Conservation (phyloP, 2,888 invertebrate genomes). For the Tetropium fuscum region DNA sequence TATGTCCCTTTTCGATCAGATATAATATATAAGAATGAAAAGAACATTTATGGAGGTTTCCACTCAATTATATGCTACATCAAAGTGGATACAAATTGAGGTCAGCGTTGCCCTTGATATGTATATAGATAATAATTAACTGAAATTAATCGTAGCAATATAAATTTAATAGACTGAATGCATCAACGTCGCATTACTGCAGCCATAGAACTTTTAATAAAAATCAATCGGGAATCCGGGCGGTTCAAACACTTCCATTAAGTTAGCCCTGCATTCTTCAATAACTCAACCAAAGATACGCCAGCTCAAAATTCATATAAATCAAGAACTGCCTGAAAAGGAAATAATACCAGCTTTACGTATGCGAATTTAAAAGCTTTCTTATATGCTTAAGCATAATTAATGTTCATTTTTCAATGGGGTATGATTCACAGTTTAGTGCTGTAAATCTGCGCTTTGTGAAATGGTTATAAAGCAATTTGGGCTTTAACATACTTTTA, state of each 20-base stretch:
- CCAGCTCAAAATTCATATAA: constrained; percentile 28
- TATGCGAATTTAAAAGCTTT: constrained; percentile 30
- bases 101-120: constrained; percentile 13
- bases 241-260: constrained; percentile 17
- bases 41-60: constrained; percentile 1
- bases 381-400: constrained; percentile 35
- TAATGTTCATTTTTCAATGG: constrained; percentile 35
- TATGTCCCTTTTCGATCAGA: background rate
- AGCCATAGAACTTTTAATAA: constrained; percentile 18
- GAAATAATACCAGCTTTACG: constrained; percentile 30
- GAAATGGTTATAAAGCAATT: constrained; percentile 34
- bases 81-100: constrained; percentile 7
- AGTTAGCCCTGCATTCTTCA: constrained; percentile 6
- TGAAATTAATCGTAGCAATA: constrained; percentile 22
- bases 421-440: constrained; percentile 31
- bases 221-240: constrained; percentile 22
- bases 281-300: constrained; percentile 22
- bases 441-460: constrained; percentile 36
- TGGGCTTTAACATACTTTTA: constrained; percentile 32
- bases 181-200: constrained; percentile 24
- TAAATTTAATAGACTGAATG: constrained; percentile 25
- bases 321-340: constrained; percentile 32
- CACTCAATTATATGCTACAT: constrained; percentile 5
- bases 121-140: constrained; percentile 25
- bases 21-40: too few relatives aligned